Conservation (phyloP, 1,140 invertebrate species). For the Meteorus sp. region DNA sequence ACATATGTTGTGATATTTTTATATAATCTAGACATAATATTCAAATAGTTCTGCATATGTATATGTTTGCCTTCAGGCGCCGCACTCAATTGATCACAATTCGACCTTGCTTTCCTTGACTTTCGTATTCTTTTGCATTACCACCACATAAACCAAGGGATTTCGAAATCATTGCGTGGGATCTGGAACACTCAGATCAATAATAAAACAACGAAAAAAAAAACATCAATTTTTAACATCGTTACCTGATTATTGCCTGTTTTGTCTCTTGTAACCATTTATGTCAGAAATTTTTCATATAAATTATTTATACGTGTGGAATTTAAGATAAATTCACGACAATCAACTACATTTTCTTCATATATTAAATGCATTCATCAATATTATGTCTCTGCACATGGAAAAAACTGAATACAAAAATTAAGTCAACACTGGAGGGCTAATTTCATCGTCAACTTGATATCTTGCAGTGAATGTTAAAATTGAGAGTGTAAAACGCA, state of each 20-base stretch:
- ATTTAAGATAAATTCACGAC: not conserved
- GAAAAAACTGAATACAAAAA: too few relatives aligned
- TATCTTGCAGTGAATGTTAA: not conserved
- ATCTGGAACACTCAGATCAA: constrained; percentile 23
- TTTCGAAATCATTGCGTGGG: constrained; percentile 25
- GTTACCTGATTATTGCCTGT: too few relatives aligned
- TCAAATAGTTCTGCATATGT: constrained; percentile 20
- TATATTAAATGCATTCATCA: too few relatives aligned
- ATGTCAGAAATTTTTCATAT: too few relatives aligned
- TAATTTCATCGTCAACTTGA: not conserved
- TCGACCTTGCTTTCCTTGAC: constrained; percentile 26
- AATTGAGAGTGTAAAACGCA: not conserved
- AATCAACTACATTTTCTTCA: not conserved
- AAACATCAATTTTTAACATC: constrained; percentile 4
- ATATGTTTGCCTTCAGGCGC: constrained; percentile 18
- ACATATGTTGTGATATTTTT: not conserved
- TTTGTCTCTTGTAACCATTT: too few relatives aligned
- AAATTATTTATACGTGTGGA: not conserved
- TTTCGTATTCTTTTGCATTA: constrained; percentile 22
- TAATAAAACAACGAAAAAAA: constrained; percentile 3
- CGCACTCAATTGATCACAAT: constrained; percentile 20
- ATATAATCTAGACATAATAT: not conserved
- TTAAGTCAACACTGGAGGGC: too few relatives aligned
- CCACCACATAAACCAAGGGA: constrained; percentile 2
- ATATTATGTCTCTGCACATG: too few relatives aligned